Conservation (phyloP, 2,888 invertebrate genomes). For the Xanthia togata region DNA sequence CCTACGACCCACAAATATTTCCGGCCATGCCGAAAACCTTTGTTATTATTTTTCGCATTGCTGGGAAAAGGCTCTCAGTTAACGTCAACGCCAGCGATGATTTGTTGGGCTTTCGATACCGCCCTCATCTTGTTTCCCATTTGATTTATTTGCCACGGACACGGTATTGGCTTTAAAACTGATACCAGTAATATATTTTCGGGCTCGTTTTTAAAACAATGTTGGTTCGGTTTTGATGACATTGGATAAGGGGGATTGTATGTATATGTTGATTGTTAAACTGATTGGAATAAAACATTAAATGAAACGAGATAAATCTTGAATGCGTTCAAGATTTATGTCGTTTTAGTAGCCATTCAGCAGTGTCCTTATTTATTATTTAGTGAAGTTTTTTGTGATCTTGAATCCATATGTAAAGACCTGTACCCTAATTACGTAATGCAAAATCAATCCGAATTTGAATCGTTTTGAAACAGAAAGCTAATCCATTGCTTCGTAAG, state of each 20-base stretch:
- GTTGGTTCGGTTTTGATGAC: slow-evolving; percentile 32
- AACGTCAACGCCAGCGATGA: slow-evolving; percentile 66
- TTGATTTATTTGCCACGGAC: slow-evolving; percentile 68
- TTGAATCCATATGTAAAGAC: background rate
- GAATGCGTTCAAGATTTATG: no score
- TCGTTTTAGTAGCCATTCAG: no score
- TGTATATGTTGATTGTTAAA: slow-evolving; percentile 3
- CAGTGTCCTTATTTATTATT: background rate
- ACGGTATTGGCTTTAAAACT: slow-evolving; percentile 64
- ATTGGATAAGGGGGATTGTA: slow-evolving; percentile 14
- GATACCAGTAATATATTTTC: slow-evolving; percentile 58
- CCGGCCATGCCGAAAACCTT: slow-evolving; percentile 13
- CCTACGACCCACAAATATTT: background rate
- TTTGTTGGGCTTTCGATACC: slow-evolving; percentile 71
- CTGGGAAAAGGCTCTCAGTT: slow-evolving; percentile 52
- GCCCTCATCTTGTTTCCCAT: slow-evolving; percentile 68
- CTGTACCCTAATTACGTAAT: no score
- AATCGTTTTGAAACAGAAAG: no score
- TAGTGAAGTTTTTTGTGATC: background rate
- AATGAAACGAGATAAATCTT: background rate
- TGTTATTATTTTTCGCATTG: slow-evolving; percentile 46
- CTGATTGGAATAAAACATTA: background rate
- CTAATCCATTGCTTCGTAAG: no score
- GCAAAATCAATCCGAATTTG: no score
- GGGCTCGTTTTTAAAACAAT: slow-evolving; percentile 50